phyloP scores from a whole-genome alignment of 92 coral and sea anemone species.

The Virgularia gustaviana region DNA sequence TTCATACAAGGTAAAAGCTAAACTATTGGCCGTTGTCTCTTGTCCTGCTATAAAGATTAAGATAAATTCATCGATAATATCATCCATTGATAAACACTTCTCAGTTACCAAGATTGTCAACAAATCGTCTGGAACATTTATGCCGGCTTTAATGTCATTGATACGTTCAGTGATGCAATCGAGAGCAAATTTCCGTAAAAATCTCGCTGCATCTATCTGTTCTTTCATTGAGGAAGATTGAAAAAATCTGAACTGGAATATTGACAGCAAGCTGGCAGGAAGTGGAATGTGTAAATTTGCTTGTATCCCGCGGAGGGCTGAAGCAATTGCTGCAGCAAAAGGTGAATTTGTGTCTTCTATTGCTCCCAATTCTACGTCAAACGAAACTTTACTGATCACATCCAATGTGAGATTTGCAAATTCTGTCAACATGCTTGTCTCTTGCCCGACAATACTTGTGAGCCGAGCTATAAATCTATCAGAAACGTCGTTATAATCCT shows the following conservation, averaged over 20 bases:
- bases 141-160: constrained; percentile 23
- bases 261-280: constrained; percentile 48
- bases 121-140: constrained; percentile 53
- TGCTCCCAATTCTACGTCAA: constrained; percentile 57
- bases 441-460: constrained; percentile 45
- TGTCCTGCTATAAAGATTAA: constrained; percentile 57
- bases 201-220: constrained; percentile 33
- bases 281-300: constrained; percentile 37
- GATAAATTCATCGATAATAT: constrained; percentile 61
- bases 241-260: constrained; percentile 46
- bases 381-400: constrained; percentile 82
- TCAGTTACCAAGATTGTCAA: constrained; percentile 51
- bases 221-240: constrained; percentile 14
- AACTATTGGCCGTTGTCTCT: constrained; percentile 65
- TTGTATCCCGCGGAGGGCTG: constrained; percentile 47
- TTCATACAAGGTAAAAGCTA: constrained; percentile 65
- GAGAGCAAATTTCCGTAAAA: constrained; percentile 59
- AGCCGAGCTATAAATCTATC: constrained; percentile 54
- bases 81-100: constrained; percentile 50
- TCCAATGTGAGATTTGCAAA: constrained; percentile 71
- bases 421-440: constrained; percentile 59
- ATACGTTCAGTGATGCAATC: constrained; percentile 14
- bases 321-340: constrained; percentile 57
- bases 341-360: constrained; percentile 50
- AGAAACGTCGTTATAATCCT: constrained; percentile 60